These are phyloP conservation scores for Anagrus nilaparvatae DNA, from an alignment of 1,140 invertebrate species.

Conservation along the genomic window DNA sequence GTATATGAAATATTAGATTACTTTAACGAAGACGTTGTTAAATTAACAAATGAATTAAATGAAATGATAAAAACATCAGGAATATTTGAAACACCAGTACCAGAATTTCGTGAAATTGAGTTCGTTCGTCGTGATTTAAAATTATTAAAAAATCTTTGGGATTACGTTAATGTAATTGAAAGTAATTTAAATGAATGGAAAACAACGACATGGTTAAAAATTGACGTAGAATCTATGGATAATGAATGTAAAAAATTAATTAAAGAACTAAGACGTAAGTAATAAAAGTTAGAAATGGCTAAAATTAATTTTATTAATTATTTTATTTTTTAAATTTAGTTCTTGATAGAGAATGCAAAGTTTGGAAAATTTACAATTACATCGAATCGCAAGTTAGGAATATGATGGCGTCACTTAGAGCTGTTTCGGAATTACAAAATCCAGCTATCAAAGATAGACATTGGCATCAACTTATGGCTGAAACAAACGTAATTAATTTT, in stretches of 20 bases:
- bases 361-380: constrained; percentile 64
- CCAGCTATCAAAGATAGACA: constrained; percentile 85
- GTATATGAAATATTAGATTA: constrained; percentile 69
- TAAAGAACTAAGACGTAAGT: constrained; percentile 61
- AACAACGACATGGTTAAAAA: constrained; percentile 81
- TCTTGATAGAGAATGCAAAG: constrained; percentile 79
- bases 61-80: constrained; percentile 61
- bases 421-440: constrained; percentile 88
- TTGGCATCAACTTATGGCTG: constrained; percentile 87
- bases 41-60: constrained; percentile 60
- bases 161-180: constrained; percentile 73
- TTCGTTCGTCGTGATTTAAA: constrained; percentile 66
- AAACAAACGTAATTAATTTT: constrained; percentile 60
- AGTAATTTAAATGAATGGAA: constrained; percentile 85
- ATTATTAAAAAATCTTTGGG: constrained; percentile 76
- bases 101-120: constrained; percentile 71
- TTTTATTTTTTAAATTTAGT: constrained; percentile 31
- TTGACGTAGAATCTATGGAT: constrained; percentile 90
- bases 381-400: constrained; percentile 72
- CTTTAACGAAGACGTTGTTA: constrained; percentile 54
- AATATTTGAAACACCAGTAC: constrained; percentile 77
- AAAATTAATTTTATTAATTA: constrained; percentile 1
- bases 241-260: constrained; percentile 87
- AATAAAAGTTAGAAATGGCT: constrained; percentile 1
- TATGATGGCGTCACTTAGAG: constrained; percentile 75